These are phyloP conservation scores for Dryococelus australis DNA, from an alignment of 2,888 invertebrate genomes.

Conservation along the genomic window DNA sequence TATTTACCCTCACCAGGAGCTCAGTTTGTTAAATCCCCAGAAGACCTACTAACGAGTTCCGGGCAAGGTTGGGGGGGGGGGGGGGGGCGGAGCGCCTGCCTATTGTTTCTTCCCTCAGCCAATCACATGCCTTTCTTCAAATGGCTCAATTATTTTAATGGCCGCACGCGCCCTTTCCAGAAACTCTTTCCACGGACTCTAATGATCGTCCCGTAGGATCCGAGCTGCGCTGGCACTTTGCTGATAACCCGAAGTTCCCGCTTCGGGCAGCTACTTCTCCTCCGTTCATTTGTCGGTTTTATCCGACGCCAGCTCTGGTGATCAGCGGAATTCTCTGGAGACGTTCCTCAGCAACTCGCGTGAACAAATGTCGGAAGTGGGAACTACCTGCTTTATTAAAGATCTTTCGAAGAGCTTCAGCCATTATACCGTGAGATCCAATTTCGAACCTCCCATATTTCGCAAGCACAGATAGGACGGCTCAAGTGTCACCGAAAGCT, in stretches of 20 bases:
- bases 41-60: background rate
- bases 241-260: background rate
- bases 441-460: no score
- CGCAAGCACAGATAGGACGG: no score
- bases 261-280: background rate
- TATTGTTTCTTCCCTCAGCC: slow-evolving; percentile 9
- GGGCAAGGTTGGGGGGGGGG: background rate
- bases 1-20: no score
- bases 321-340: background rate
- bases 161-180: background rate
- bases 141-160: slow-evolving; percentile 16
- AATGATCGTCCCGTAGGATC: background rate
- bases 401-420: no score
- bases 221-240: background rate
- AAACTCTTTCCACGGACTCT: background rate
- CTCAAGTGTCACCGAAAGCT: no score
- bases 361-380: no score
- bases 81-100: background rate
- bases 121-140: slow-evolving; percentile 16
- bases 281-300: background rate
- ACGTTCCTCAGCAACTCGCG: background rate
- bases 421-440: no score
- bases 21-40: background rate
- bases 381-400: no score
- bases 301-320: background rate